phyloP scores from a whole-genome alignment of 2,113 vertebrate genomes.

The Otocyon megalotis region DNA sequence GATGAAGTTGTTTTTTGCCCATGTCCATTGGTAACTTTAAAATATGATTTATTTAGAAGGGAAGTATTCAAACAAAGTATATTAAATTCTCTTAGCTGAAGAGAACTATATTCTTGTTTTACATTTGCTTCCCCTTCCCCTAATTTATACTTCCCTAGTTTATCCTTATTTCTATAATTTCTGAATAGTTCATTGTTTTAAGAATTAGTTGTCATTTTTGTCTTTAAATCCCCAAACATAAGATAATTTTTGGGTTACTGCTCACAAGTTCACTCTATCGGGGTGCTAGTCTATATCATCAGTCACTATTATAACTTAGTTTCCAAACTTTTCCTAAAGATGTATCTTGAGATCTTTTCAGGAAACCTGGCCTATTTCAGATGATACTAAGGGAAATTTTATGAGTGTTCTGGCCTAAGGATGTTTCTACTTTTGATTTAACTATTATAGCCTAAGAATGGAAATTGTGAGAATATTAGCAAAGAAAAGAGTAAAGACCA shows the following conservation, averaged over 20 bases:
- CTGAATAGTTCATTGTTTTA: neutral
- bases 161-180: neutral
- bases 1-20: neutral
- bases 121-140: neutral
- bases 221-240: neutral
- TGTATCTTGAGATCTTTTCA: neutral
- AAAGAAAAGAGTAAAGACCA: neutral
- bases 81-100: neutral
- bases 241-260: neutral
- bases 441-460: neutral
- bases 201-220: neutral
- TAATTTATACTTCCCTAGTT: neutral
- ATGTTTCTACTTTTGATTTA: neutral
- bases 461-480: neutral
- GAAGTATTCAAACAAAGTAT: neutral
- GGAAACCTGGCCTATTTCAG: neutral
- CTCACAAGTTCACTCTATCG: neutral
- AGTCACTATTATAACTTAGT: neutral
- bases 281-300: neutral
- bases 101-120: neutral
- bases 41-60: constrained; percentile 30
- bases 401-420: neutral
- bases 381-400: neutral
- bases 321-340: neutral
- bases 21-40: neutral